phyloP scores from a whole-genome alignment of 2,113 vertebrate species.

The Montifringilla adamsi region DNA sequence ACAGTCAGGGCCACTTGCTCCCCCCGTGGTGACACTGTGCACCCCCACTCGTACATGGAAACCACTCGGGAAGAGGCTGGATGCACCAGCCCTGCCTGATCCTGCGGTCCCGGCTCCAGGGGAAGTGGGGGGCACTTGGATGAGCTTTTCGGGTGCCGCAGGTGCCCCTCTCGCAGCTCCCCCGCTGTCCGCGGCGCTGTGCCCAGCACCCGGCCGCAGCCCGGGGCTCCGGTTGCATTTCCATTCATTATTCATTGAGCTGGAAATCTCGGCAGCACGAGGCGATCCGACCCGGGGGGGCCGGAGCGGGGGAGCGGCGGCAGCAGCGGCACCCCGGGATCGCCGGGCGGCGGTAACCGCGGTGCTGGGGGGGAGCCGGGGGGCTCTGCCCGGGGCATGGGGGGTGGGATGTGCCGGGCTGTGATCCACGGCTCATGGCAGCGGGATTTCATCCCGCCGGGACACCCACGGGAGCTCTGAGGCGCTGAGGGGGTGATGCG shows the following conservation, averaged over 20 bases:
- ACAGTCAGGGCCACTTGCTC: neutral
- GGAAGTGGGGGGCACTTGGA: fast-evolving
- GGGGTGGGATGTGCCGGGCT: fast-evolving
- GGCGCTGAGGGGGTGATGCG: neutral
- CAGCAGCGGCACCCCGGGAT: neutral
- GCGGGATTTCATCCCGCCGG: neutral
- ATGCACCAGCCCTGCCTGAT: neutral
- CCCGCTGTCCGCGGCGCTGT: neutral
- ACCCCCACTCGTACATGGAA: neutral
- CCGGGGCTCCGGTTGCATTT: slow-evolving; percentile 31
- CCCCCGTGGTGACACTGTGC: neutral
- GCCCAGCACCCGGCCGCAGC: slow-evolving; percentile 22
- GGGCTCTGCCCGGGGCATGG: neutral
- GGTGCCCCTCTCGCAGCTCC: neutral
- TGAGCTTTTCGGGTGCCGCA: neutral
- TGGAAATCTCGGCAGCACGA: slow-evolving; percentile 47
- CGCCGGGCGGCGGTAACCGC: neutral
- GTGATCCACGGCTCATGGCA: neutral
- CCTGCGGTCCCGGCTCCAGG: fast-evolving
- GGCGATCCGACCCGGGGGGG: neutral
- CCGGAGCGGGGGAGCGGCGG: neutral
- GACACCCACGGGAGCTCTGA: neutral
- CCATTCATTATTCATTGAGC: slow-evolving; percentile 65
- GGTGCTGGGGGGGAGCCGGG: neutral
- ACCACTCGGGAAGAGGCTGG: neutral